phyloP scores from a whole-genome alignment of 1,140 invertebrate species.

The Oncopodura yosiiana region DNA sequence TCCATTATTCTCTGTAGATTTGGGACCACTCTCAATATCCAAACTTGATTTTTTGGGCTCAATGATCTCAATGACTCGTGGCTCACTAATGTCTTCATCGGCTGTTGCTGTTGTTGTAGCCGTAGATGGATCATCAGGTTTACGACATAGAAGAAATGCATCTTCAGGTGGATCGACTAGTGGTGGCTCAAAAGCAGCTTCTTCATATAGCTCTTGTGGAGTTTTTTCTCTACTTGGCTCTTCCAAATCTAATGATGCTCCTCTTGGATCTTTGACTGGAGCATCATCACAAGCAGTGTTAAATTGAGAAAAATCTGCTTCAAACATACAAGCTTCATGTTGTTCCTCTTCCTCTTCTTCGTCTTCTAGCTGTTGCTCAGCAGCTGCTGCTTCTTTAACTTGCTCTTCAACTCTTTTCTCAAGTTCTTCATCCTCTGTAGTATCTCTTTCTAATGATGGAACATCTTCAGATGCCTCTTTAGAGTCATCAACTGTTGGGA shows the following conservation, averaged over 20 bases:
- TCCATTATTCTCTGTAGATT: slow-evolving; percentile 24
- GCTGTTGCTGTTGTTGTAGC: neutral
- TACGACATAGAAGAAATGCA: too few species aligned
- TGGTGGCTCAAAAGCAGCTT: too few species aligned
- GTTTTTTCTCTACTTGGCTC: slow-evolving; percentile 34
- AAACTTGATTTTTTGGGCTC: slow-evolving; percentile 26
- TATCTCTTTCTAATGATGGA: slow-evolving; percentile 17
- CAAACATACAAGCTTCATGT: slow-evolving; percentile 10
- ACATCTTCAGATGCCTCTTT: slow-evolving; percentile 35
- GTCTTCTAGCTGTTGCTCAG: slow-evolving; percentile 19
- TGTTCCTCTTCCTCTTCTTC: slow-evolving; percentile 32
- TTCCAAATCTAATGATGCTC: slow-evolving; percentile 7
- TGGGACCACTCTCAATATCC: slow-evolving; percentile 23
- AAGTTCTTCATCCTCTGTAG: slow-evolving; percentile 31
- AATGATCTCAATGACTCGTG: neutral
- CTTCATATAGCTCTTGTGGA: too few species aligned
- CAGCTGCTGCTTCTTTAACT: slow-evolving; percentile 28
- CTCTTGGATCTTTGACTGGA: slow-evolving; percentile 1
- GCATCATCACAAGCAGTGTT: neutral
- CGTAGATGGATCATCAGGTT: too few species aligned
- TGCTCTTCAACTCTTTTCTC: slow-evolving; percentile 25
- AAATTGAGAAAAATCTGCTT: slow-evolving; percentile 16
- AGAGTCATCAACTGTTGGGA: slow-evolving; percentile 40
- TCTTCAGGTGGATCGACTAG: too few species aligned
- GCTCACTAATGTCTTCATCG: neutral